A percentile compares a stretch with the other conserved stretches of the same genome.
These are phyloP conservation scores for Otolemur crassicaudatus DNA, from an alignment of 2,797 vertebrate species.

Conservation along the genomic window DNA sequence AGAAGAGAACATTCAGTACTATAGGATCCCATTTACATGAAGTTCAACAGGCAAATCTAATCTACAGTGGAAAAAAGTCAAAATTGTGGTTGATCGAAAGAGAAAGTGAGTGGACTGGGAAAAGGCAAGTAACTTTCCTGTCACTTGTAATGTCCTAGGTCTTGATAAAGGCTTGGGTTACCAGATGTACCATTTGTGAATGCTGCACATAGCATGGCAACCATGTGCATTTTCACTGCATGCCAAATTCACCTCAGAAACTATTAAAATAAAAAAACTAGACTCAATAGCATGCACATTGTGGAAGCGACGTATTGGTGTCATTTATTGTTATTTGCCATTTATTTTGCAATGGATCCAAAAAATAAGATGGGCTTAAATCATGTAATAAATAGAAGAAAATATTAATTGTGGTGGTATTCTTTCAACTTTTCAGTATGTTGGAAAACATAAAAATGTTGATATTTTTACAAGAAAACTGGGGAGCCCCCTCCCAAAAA, in stretches of 20 bases:
- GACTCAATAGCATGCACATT: not conserved
- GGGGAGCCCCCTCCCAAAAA: not conserved
- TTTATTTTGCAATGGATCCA: not conserved
- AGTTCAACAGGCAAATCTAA: conserved; percentile 36
- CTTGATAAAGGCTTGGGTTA: not conserved
- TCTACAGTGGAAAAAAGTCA: not conserved
- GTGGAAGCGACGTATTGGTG: not conserved
- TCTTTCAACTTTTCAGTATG: conserved; percentile 32
- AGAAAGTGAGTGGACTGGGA: not conserved
- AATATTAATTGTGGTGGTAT: not conserved
- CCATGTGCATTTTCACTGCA: not conserved
- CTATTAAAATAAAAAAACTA: not conserved
- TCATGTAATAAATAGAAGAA: not conserved
- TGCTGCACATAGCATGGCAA: not conserved
- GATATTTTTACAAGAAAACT: not conserved
- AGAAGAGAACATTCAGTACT: not conserved
- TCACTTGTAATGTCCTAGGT: not conserved
- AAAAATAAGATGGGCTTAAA: conserved; percentile 20
- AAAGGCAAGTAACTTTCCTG: not conserved
- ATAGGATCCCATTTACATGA: not conserved
- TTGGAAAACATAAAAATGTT: not conserved
- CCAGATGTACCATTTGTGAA: not conserved
- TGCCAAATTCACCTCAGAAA: not conserved
- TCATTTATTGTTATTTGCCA: not conserved
- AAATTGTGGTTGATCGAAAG: not conserved